Evolutionary conservation across 1,140 invertebrate species (phyloP), one percentile per base, ranked within the genome.

Genomic region (Bombus superbus): DNA sequence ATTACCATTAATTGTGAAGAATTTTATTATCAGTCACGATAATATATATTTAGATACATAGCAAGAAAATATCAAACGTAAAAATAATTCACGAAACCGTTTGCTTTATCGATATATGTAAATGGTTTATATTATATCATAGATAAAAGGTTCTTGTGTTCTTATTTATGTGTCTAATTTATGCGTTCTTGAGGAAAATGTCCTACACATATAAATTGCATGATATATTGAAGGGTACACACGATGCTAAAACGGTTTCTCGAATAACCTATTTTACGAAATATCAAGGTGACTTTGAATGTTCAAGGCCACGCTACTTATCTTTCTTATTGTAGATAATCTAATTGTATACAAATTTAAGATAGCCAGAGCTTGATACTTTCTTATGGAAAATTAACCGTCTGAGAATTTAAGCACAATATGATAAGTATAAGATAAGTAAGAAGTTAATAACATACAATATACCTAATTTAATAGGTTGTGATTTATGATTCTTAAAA

Each of bases 261-360:
- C n/a, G n/a, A 18, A 8, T 66, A 66, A 66, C 64, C 64, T 18
- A 32, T 66, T 66, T 66, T 32, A 32, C 64, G 15, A 66, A 66
- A 35, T 66, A 66, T 66, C 64, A 66, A 66, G 64, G 64, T 66
- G 64, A 66, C n/a, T 32, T 66, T 66, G 64, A 32, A 66, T 18
- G 15, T 66, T 66, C n/a, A 66, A 18, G 13, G 2, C 15, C 64
- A 15, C 2, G 1, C 62, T 32, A 32, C n/a, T 32, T 66, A 32
- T 6, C 11, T 13, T 32, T 15, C 5, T 32, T 66, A 15, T 2
- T 32, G 62, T 18, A 18, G n/a, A 64, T 32, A 32, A 62, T n/a
- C 59, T 62, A n/a, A 62, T 3, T 62, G 28, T 62, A 62, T n/a
- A 28, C 28, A 28, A 28, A 28, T 62, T 62, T n/a, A 4, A 62